These are phyloP conservation scores for Elysia crispata DNA, from an alignment of 2,888 invertebrate species.

Conservation along the genomic window DNA sequence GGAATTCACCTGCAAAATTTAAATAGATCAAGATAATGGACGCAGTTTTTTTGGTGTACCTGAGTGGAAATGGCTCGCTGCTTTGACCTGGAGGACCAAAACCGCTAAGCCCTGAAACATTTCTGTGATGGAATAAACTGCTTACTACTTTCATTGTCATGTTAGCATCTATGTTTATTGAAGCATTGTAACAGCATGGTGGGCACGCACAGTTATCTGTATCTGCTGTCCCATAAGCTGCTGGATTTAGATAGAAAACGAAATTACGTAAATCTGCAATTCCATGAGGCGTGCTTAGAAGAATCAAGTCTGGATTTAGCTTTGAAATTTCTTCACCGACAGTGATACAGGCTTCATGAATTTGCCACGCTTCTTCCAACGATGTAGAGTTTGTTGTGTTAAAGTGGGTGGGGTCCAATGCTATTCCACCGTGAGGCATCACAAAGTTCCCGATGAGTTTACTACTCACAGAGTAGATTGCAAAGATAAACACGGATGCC, in stretches of 20 bases:
- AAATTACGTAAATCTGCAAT: conserved; percentile 59
- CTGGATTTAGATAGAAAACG: conserved; percentile 57
- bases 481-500: too few species aligned
- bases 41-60: conserved; percentile 52
- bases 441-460: conserved; percentile 54
- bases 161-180: conserved; percentile 51
- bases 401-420: conserved; percentile 58
- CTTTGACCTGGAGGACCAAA: conserved; percentile 61
- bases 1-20: too few species aligned
- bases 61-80: conserved; percentile 58
- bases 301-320: conserved; percentile 55
- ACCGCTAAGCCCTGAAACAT: conserved; percentile 59
- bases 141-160: conserved; percentile 49
- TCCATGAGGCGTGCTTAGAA: conserved; percentile 63
- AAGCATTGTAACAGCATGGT: conserved; percentile 59
- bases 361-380: conserved; percentile 54
- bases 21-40: too few species aligned
- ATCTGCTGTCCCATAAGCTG: conserved; percentile 53
- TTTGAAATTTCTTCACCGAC: conserved; percentile 55
- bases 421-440: conserved; percentile 62
- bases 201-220: conserved; percentile 61
- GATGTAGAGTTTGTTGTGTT: conserved; percentile 60
- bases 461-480: too few species aligned
- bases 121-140: conserved; percentile 49
- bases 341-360: conserved; percentile 56